Evolutionary conservation across 2,797 vertebrate species (phyloP).

Genomic region (Cuculus canorus): DNA sequence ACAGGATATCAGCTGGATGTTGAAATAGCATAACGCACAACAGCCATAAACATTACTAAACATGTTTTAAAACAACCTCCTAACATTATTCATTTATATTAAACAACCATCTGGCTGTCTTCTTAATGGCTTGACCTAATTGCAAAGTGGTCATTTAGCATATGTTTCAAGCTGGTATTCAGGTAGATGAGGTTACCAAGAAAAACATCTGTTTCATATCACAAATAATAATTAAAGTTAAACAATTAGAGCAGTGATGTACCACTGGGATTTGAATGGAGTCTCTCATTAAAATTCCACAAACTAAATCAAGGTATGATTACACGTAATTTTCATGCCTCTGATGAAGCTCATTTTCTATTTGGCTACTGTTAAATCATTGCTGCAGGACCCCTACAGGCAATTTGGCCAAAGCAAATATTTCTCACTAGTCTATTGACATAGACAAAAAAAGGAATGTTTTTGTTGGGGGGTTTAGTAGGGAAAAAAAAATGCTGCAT

Average conservation of each 20-base stretch:
- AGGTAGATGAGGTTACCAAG: background rate
- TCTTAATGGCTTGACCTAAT: background rate
- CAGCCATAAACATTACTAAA: background rate
- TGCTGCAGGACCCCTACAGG: background rate
- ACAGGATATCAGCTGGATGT: background rate
- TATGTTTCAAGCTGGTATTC: background rate
- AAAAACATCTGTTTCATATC: constrained; percentile 47
- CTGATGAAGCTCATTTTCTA: constrained; percentile 1
- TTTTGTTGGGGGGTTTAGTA: background rate
- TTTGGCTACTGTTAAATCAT: background rate
- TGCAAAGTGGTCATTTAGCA: constrained; percentile 36
- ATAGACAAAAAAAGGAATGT: background rate
- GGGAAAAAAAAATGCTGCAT: background rate
- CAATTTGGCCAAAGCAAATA: background rate
- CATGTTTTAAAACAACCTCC: background rate
- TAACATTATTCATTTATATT: background rate
- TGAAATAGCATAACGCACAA: background rate
- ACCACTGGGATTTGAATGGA: background rate
- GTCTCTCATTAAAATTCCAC: background rate
- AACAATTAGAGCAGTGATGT: constrained; percentile 7
- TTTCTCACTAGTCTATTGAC: background rate
- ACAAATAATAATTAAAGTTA: constrained; percentile 47
- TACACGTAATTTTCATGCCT: background rate
- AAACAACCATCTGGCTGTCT: constrained; percentile 13
- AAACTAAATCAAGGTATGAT: constrained; percentile 16